Evolutionary conservation across 2,113 vertebrate species (phyloP), one percentile per base, ranked within the genome.

Genomic region (Anser brachyrhynchus): DNA sequence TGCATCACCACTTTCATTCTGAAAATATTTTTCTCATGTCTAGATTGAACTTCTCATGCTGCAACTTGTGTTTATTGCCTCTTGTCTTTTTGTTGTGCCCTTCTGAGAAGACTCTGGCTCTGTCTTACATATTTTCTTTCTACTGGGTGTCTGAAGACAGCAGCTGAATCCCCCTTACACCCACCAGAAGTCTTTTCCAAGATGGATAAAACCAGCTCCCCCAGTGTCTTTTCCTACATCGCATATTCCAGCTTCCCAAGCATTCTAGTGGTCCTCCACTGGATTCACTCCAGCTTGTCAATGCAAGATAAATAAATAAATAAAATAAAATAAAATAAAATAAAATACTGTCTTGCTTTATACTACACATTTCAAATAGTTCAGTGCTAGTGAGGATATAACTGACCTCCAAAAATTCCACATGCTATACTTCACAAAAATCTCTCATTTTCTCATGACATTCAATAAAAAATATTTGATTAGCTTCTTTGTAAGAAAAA

Each of bases 401-500:
- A 37, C 14, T 5, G 22, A 41, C 19, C 13, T 80, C 31, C 43
- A 90, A 41, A 89, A 87, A 74, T 74, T 57, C 73, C 44, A 85
- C 52, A 58, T 65, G 41, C 15, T 80, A 21, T 29, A 61, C 21
- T 39, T 39, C 25, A 87, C 20, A 92, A 20, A 81, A 55, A 52
- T 26, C 57, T 31, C 49, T 58, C 92, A 69, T 65, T 67, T 91
- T 94, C 12, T 85, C 33, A 76, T 57, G 20, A 81, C 18, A 74
- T 91, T 83, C 49, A 88, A 39, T 65, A 76, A 76, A 91, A 95
- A 49, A 49, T 49, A 86, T n/a, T 92, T 57, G 4, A 84, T 92
- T 31, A 91, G 13, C n/a, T 95, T 54, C 22, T 92, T 90, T 95
- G 73, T 95, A 97, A 96, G 79, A 97, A 98, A 97, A 44, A 96